A percentile compares a stretch with the other conserved stretches of the same genome.
These are phyloP conservation scores for Phania funesta DNA, from an alignment of 2,888 invertebrate genomes.

Conservation along the genomic window DNA sequence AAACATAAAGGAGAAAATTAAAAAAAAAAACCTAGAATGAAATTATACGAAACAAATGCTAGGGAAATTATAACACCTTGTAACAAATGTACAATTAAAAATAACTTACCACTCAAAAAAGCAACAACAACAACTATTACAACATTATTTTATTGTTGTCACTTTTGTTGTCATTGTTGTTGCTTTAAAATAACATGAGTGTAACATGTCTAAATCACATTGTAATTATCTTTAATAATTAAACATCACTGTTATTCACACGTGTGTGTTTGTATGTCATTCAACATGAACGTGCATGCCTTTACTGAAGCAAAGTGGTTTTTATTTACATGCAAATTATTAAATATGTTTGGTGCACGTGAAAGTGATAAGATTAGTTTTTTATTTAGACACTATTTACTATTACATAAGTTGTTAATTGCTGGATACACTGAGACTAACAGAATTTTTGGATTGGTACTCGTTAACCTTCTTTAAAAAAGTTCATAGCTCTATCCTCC, in stretches of 20 bases:
- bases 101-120: constrained; percentile 42
- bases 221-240: constrained; percentile 67
- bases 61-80: constrained; percentile 33
- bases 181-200: constrained; percentile 46
- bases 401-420: too few species aligned
- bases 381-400: too few species aligned
- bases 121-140: constrained; percentile 4
- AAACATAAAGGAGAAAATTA: neutral
- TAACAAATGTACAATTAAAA: constrained; percentile 62
- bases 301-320: neutral
- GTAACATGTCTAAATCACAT: constrained; percentile 63
- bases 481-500: too few species aligned
- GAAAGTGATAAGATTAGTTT: neutral
- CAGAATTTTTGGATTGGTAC: too few species aligned
- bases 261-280: constrained; percentile 33
- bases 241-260: constrained; percentile 35
- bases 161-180: constrained; percentile 31
- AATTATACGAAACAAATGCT: neutral
- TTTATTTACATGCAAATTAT: neutral
- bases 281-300: constrained; percentile 22
- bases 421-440: too few species aligned
- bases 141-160: constrained; percentile 38
- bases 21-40: neutral
- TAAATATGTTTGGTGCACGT: neutral
- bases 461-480: too few species aligned